Base-by-base conservation (phyloP, 2,113 vertebrate species). In the Lynx canadensis region DNA sequence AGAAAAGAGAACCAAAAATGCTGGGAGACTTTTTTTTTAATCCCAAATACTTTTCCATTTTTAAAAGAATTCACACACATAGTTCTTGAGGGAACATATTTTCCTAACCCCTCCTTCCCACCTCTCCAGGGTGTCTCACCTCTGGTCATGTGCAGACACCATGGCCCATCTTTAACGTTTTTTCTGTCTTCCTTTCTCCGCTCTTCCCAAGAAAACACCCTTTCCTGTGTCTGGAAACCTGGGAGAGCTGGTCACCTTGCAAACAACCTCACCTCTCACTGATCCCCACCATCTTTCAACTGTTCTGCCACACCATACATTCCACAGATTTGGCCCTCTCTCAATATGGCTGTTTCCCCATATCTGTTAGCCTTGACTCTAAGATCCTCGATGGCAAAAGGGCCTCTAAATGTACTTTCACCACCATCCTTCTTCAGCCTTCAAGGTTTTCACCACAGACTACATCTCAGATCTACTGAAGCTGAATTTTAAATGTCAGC, bases 291-390 rank as follows among this genome's bases (percentile, higher is more conserved):
- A 1, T 14, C 78, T 79, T 41, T n/a, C 57, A n/a, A 4, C 11
- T 21, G 65, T 65, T 74, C 27, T 6, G 3, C 12, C 9, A 31
- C 57, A 23, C 36, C 48, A 33, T 0, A 23, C 12, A 1, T 7
- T 29, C 63, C 50, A 29, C 41, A 36, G 25, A 21, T 11, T 29
- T 1, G 1, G 2, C 36, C 29, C 5, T 63, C 63, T 69, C 48
- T 10, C 41, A 12, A 12, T 0, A 11, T 0, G 4, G 13, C 12
- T 48, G 5, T 29, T 33, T 65, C 69, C 31, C 79, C 13, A 0
- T 2, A 16, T 29, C 12, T 63, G 5, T 50, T 81, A 68, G 57
- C 50, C 33, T 60, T n/a, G n/a, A 85, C 23, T 50, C 45, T 11
- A 11, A 50, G 33, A 25, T 19, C n/a, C 29, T 10, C 0, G 4